phyloP scores from a whole-genome alignment of 92 coral and sea anemone species.

The Virgularia gustaviana region DNA sequence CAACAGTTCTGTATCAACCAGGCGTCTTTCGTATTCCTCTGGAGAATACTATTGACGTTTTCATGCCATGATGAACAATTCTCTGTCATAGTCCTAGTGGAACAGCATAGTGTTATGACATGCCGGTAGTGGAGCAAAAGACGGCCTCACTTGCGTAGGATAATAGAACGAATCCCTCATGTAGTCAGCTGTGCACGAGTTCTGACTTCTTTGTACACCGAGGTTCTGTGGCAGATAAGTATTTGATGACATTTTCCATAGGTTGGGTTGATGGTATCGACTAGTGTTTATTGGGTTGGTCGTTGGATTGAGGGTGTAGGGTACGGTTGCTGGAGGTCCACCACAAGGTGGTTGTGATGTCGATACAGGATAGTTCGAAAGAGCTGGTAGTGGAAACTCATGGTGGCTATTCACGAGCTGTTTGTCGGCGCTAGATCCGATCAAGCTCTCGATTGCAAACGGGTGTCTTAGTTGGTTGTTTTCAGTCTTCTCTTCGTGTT shows the following conservation, averaged over 20 bases:
- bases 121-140: slow-evolving; percentile 22
- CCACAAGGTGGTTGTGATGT: slow-evolving; percentile 40
- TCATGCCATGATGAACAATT: too few relatives aligned
- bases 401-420: slow-evolving; percentile 11
- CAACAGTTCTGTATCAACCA: too few relatives aligned
- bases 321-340: too few relatives aligned
- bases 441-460: slow-evolving; percentile 90
- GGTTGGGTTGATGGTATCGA: slow-evolving; percentile 30
- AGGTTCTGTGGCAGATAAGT: slow-evolving; percentile 26
- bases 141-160: slow-evolving; percentile 24
- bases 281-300: not conserved
- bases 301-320: not conserved
- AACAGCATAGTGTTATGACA: slow-evolving; percentile 31
- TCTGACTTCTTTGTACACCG: slow-evolving; percentile 4
- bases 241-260: slow-evolving; percentile 24
- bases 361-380: slow-evolving; percentile 13
- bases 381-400: not conserved
- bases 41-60: too few relatives aligned
- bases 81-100: too few relatives aligned
- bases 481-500: slow-evolving; percentile 8
- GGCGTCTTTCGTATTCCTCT: too few relatives aligned
- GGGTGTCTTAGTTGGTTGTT: slow-evolving; percentile 62
- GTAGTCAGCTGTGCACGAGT: slow-evolving; percentile 23
- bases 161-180: slow-evolving; percentile 26
- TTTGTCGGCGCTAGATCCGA: slow-evolving; percentile 53